Evolutionary conservation across 2,113 vertebrate species (phyloP).

Genomic region (Progne subis): DNA sequence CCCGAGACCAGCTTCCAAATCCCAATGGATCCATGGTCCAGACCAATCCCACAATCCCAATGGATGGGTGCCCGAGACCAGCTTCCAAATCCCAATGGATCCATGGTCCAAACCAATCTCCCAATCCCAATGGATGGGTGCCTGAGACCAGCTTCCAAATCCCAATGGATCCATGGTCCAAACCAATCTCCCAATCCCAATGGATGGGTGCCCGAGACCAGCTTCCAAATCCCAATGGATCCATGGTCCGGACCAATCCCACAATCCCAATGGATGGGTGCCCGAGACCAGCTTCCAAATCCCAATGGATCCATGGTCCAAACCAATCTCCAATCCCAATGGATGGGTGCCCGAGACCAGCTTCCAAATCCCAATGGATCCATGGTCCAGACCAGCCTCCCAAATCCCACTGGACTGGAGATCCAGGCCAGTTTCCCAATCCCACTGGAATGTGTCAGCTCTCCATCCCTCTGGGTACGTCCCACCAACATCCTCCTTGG

Average conservation of each 20-base stretch:
- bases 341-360: background rate
- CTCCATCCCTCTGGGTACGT: background rate
- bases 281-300: background rate
- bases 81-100: fast-evolving
- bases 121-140: background rate
- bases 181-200: background rate
- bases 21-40: fast-evolving
- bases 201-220: background rate
- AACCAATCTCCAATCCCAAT: too few species aligned
- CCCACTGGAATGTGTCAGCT: background rate
- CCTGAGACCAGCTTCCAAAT: background rate
- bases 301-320: too few species aligned
- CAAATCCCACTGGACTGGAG: fast-evolving
- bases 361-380: fast-evolving
- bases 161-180: background rate
- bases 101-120: fast-evolving
- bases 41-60: background rate
- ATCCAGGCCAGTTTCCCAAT: background rate
- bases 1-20: background rate
- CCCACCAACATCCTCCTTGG: background rate
- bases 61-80: background rate
- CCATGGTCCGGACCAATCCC: fast-evolving
- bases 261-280: background rate
- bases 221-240: background rate
- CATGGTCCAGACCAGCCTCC: too few species aligned